Conservation (phyloP, 1,140 invertebrate species). For the Cydia splendana region DNA sequence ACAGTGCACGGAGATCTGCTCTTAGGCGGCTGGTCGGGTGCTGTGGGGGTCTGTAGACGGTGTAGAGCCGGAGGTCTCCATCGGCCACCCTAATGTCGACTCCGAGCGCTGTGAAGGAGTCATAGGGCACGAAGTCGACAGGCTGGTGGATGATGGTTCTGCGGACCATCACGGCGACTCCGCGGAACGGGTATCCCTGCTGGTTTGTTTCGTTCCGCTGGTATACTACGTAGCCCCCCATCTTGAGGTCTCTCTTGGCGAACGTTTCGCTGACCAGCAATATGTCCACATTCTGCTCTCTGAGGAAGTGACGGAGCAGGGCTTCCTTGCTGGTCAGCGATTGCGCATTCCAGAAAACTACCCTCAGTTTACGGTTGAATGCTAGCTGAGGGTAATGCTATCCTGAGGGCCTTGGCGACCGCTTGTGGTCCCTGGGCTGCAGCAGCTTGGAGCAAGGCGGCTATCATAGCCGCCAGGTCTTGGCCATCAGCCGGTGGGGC, state of each 20-base stretch:
- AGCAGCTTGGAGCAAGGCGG: not conserved
- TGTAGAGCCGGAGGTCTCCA: conserved; percentile 1
- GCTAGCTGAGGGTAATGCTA: too few relatives aligned
- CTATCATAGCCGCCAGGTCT: not conserved
- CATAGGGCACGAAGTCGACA: not conserved
- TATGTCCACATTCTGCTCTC: conserved; percentile 28
- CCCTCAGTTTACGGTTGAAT: not conserved
- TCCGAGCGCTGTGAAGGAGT: not conserved
- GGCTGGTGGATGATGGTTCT: conserved; percentile 26
- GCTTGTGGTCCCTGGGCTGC: not conserved
- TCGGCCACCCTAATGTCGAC: not conserved
- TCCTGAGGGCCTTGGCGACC: not conserved
- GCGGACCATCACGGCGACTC: conserved; percentile 7
- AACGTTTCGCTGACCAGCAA: conserved; percentile 19
- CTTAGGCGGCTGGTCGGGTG: not conserved
- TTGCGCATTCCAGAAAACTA: not conserved
- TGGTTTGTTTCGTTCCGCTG: conserved; percentile 1
- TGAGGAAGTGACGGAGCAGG: conserved; percentile 12
- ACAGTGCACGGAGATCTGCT: not conserved
- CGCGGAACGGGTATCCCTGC: not conserved
- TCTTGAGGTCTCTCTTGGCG: not conserved
- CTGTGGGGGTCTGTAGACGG: not conserved
- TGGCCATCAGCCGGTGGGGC: not conserved
- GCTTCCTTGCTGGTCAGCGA: conserved; percentile 4
- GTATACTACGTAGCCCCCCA: conserved; percentile 22